A percentile compares a stretch with the other conserved stretches of the same genome.
These are phyloP conservation scores for Xiphophorus couchianus DNA, from an alignment of 2,113 vertebrate species.

Conservation along the genomic window DNA sequence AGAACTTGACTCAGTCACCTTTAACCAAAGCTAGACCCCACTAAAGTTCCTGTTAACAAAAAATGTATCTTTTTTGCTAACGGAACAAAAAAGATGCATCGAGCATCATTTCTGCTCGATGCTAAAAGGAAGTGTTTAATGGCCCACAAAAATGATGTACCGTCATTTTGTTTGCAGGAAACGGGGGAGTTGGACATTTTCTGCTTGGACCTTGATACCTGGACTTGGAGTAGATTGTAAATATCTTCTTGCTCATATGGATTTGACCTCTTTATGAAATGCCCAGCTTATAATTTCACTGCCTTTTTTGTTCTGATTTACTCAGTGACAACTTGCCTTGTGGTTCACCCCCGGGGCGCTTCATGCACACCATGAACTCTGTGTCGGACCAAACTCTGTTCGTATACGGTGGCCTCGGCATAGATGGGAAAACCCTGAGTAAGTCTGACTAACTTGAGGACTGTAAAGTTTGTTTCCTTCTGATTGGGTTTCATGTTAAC, in stretches of 20 bases:
- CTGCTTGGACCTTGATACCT: constrained; percentile 90
- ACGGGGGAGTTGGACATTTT: constrained; percentile 87
- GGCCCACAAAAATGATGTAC: no score
- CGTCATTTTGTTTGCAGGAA: constrained; percentile 79
- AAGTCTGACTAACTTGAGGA: constrained; percentile 58
- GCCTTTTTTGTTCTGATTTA: background rate
- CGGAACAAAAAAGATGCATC: no score
- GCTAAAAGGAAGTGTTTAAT: background rate
- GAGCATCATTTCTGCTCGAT: no score
- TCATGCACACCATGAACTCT: constrained; percentile 91
- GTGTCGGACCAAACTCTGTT: constrained; percentile 88
- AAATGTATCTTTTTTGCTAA: background rate
- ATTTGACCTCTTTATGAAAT: background rate
- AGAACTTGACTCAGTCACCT: background rate
- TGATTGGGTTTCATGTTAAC: no score
- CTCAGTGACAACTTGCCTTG: constrained; percentile 77
- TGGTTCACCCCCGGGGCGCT: constrained; percentile 85
- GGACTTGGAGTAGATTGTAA: constrained; percentile 93
- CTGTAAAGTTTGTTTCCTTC: background rate
- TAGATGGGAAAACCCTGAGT: constrained; percentile 88
- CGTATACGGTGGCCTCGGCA: constrained; percentile 90
- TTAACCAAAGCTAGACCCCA: background rate
- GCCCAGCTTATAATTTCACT: background rate
- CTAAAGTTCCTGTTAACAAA: background rate
- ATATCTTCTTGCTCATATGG: constrained; percentile 13